These are phyloP conservation scores for Heterotis niloticus DNA, from an alignment of 2,113 vertebrate genomes.

Conservation along the genomic window DNA sequence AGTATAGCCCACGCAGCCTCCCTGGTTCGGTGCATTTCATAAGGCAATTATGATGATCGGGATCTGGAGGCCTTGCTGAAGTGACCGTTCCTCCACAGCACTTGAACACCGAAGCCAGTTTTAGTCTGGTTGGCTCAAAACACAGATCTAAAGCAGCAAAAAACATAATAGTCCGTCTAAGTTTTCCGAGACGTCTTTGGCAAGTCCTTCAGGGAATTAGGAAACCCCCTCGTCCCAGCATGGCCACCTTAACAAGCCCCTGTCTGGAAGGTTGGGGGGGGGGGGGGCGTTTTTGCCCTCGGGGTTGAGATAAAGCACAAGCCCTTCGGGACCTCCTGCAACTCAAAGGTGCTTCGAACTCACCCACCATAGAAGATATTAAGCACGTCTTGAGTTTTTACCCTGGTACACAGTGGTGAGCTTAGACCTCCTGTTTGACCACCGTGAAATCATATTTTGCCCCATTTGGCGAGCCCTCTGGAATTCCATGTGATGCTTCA, in stretches of 20 bases:
- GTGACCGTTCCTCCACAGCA: neutral
- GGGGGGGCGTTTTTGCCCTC: neutral
- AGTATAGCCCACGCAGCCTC: constrained; percentile 1
- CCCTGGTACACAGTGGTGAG: neutral
- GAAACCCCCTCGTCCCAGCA: neutral
- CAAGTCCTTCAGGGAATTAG: neutral
- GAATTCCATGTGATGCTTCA: neutral
- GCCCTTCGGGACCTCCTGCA: neutral
- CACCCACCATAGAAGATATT: neutral
- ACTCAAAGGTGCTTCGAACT: neutral
- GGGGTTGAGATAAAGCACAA: neutral
- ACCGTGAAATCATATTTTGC: neutral
- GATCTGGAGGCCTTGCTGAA: constrained; percentile 5
- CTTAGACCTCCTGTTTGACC: neutral
- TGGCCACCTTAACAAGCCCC: no score
- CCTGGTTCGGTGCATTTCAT: constrained; percentile 7
- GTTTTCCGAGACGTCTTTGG: constrained; percentile 9
- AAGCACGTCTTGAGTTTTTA: no score
- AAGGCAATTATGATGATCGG: constrained; percentile 6
- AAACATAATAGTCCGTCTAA: constrained; percentile 16
- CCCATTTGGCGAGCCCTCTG: neutral
- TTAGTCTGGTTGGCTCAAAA: constrained; percentile 10
- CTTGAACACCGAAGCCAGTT: constrained; percentile 5
- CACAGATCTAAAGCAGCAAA: neutral
- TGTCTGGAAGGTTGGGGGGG: no score